Evolutionary conservation across 2,888 invertebrate species (phyloP).

Genomic region (Sesia apiformis): DNA sequence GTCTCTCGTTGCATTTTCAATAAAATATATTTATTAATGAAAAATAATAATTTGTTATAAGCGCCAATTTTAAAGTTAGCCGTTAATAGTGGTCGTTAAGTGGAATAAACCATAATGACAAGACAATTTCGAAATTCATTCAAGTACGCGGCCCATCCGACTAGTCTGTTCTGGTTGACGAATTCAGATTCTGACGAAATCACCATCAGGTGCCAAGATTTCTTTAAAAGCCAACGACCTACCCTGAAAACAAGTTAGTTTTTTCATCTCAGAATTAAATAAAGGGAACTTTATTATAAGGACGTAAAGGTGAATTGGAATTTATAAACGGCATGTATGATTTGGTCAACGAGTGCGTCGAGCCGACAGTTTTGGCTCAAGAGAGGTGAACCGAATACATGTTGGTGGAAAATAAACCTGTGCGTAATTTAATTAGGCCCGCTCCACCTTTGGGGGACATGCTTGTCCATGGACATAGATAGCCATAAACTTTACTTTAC

Average conservation of each 20-base stretch:
- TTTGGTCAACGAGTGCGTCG: slow-evolving; percentile 6
- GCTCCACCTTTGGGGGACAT: too few relatives aligned
- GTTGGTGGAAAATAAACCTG: slow-evolving; percentile 25
- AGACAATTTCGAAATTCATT: too few relatives aligned
- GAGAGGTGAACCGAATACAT: slow-evolving; percentile 26
- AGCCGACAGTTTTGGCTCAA: slow-evolving; percentile 36
- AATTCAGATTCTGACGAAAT: slow-evolving; percentile 61
- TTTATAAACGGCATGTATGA: slow-evolving; percentile 5
- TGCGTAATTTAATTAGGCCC: not conserved
- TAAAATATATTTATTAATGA: too few relatives aligned
- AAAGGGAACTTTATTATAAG: slow-evolving; percentile 7
- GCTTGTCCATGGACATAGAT: too few relatives aligned
- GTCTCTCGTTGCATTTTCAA: too few relatives aligned
- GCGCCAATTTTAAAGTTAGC: too few relatives aligned
- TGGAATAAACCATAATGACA: too few relatives aligned
- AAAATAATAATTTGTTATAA: too few relatives aligned
- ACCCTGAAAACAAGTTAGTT: slow-evolving; percentile 22
- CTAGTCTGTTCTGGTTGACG: slow-evolving; percentile 45
- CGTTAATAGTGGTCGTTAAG: too few relatives aligned
- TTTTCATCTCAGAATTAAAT: slow-evolving; percentile 7
- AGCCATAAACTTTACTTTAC: too few relatives aligned
- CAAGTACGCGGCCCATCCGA: not conserved
- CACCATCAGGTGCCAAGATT: slow-evolving; percentile 58
- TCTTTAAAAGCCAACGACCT: slow-evolving; percentile 65
- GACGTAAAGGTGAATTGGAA: slow-evolving; percentile 17